Conservation (phyloP, 2,113 vertebrate genomes). For the Zapus hudsonius region DNA sequence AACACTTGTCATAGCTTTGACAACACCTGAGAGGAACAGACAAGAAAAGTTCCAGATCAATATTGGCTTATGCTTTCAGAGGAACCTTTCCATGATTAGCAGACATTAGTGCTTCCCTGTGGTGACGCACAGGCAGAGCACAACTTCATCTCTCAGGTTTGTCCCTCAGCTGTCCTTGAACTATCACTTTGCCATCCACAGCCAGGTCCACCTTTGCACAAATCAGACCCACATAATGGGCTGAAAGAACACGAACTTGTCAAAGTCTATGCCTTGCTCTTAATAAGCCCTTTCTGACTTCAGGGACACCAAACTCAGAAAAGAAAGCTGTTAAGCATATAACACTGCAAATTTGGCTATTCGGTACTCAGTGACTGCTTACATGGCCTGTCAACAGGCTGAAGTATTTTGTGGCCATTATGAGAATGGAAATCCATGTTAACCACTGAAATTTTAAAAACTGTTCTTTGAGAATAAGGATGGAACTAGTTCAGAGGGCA, state of each 20-base stretch:
- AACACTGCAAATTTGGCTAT: not conserved
- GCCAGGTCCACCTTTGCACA: accelerated
- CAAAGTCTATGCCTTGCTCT: not conserved
- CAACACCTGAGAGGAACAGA: not conserved
- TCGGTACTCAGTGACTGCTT: not conserved
- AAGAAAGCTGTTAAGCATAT: not conserved
- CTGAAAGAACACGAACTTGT: not conserved
- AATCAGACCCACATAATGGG: not conserved
- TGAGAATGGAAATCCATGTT: not conserved
- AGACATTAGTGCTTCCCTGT: not conserved
- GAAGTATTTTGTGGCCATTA: not conserved
- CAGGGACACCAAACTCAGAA: not conserved
- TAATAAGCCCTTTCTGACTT: not conserved
- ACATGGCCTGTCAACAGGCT: not conserved
- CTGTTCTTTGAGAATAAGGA: not conserved
- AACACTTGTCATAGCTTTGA: not conserved
- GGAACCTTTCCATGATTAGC: not conserved
- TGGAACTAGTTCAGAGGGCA: not conserved
- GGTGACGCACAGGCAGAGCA: not conserved
- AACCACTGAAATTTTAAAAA: not conserved
- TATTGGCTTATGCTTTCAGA: not conserved
- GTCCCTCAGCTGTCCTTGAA: not conserved
- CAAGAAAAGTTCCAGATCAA: not conserved
- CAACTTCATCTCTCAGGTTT: not conserved
- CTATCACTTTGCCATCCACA: not conserved